These are phyloP conservation scores for Holothuria leucospilota DNA, from an alignment of 53 echinoderm and acorn worm species.

Conservation along the genomic window DNA sequence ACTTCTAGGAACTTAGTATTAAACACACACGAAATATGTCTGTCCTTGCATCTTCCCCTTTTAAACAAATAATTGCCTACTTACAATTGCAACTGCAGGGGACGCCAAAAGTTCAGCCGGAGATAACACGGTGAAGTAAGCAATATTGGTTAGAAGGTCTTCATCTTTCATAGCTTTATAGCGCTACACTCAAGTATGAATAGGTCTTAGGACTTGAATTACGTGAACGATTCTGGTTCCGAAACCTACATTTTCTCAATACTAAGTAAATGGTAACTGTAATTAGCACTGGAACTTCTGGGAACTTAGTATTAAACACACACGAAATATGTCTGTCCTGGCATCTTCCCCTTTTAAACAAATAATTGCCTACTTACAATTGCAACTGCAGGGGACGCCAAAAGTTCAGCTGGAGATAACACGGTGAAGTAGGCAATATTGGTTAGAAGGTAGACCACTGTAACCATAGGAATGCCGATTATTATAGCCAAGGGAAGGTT, in stretches of 20 bases:
- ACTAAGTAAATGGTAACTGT: too few species aligned
- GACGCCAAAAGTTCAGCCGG: constrained; percentile 61
- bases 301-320: too few species aligned
- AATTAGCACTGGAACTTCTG: too few species aligned
- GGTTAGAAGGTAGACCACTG: constrained; percentile 51
- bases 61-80: background rate
- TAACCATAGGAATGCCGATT: constrained; percentile 63
- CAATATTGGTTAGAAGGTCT: constrained; percentile 56
- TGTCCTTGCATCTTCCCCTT: too few species aligned
- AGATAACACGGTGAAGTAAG: constrained; percentile 68
- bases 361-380: constrained; percentile 20
- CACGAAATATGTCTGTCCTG: too few species aligned
- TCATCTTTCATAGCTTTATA: too few species aligned
- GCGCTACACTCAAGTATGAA: too few species aligned
- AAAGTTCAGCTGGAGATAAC: constrained; percentile 55
- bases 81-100: constrained; percentile 61
- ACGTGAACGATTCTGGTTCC: too few species aligned
- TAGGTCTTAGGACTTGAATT: too few species aligned
- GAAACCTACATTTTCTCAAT: too few species aligned
- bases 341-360: background rate
- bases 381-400: constrained; percentile 66
- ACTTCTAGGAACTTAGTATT: too few species aligned
- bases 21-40: too few species aligned
- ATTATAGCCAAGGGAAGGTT: constrained; percentile 60
- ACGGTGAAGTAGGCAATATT: constrained; percentile 72